A percentile compares a stretch with the other conserved stretches of the same genome.
phyloP scores from a whole-genome alignment of 2,888 invertebrate species.

The Penaeus monodon region DNA sequence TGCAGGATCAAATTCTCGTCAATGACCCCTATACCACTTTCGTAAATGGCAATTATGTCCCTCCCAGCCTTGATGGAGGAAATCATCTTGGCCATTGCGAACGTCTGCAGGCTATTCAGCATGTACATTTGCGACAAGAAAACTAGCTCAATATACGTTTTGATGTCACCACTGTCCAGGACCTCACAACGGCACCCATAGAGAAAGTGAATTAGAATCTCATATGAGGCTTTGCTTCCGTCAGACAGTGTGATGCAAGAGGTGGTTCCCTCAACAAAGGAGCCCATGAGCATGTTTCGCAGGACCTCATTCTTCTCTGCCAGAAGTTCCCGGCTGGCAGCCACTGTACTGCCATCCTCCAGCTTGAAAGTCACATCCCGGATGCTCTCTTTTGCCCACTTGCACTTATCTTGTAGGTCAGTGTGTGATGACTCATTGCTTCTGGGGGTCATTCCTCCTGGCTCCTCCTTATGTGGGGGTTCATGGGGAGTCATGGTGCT shows the following conservation, averaged over 20 bases:
- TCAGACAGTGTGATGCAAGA: constrained; percentile 21
- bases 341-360: constrained; percentile 34
- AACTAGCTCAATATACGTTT: constrained; percentile 41
- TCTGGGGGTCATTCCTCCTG: too few species aligned
- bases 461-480: not conserved
- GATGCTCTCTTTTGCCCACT: not conserved
- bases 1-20: constrained; percentile 41
- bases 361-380: constrained; percentile 43
- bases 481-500: not conserved
- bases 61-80: constrained; percentile 29
- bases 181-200: constrained; percentile 41
- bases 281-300: constrained; percentile 39
- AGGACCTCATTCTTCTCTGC: constrained; percentile 49
- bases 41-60: constrained; percentile 36
- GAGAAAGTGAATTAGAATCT: constrained; percentile 41
- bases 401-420: not conserved
- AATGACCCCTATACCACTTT: constrained; percentile 43
- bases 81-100: constrained; percentile 31
- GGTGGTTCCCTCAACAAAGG: constrained; percentile 37
- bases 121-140: constrained; percentile 53
- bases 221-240: constrained; percentile 12
- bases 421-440: too few species aligned
- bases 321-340: constrained; percentile 39
- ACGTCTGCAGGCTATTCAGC: constrained; percentile 30
- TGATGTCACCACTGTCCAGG: constrained; percentile 22